Base-by-base conservation (phyloP, 2,888 invertebrate species). In the Brenthis hecate region DNA sequence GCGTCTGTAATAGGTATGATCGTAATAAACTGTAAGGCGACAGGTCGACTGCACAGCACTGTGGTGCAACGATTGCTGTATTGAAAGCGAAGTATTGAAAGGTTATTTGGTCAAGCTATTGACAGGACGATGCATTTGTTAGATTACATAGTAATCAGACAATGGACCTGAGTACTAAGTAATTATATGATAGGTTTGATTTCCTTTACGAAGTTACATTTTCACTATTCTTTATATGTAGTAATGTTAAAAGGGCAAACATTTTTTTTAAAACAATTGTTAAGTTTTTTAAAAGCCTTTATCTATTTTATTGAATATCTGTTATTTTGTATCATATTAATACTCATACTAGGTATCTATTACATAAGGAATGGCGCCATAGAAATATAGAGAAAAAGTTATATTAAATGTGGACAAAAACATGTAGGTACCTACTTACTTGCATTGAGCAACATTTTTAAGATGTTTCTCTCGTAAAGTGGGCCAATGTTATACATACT, bases 11-110 rank as follows among this genome's bases (percentile, higher is more conserved):
- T 63, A 66, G 73, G 73, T 73, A 76, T 75, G 72, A 69, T 75
- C 74, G 73, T 53, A 71, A 71, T 71, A 66, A 71, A 66, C 66
- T 51, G 66, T 36, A 57, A 66, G 75, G 77, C 74, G 84, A 82
- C 83, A 81, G 79, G 79, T 83, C 74, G 71, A 66, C 47, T 65
- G 58, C 53, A 69, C 61, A 60, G 61, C 6, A 51, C 54, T 23
- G 68, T 68, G 67, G 60, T 70, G 72, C 63, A 70, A 70, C 68
- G 47, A 57, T 65, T 63, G 68, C 56, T 60, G 58, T 50, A 68
- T 70, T 67, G 69, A 72, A 73, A 73, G 72, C 72, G 70, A 69
- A 71, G 54, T 58, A 65, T 65, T 69, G 67, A 73, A 73, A 73
- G 72, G 73, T 72, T 72, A 72, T 68, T 70, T 70, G 72, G 72